Evolutionary conservation across 1,140 invertebrate species (phyloP), one percentile per base, ranked within the genome.

Genomic region (Procambarus virginalis): DNA sequence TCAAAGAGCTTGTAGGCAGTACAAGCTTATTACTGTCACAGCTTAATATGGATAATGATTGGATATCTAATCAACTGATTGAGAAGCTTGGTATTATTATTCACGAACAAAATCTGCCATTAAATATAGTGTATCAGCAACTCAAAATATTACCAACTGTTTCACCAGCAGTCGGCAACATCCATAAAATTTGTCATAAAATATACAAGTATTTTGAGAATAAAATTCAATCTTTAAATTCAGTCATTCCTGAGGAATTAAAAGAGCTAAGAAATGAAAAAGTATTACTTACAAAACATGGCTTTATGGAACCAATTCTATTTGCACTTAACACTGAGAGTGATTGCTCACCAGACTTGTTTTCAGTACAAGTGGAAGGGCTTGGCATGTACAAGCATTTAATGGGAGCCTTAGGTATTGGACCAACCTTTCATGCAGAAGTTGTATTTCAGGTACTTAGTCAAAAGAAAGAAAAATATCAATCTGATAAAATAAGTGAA

Each of bases 301-400:
- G 86, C 17, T 83, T 89, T 60, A 22, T n/a, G n/a, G 70, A 70
- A 3, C 79, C 86, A 68, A 55, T n/a, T 2, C 22, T 20, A 10
- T 89, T 89, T 89, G 78, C 64, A 17, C 2, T 77, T 1, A n/a
- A 6, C 6, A 64, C 14, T 2, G 34, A 73, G 51, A 60, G 8
- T 75, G 45, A 89, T 45, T 89, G 86, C 73, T n/a, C 86, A 8
- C 86, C 86, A 10, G 86, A 89, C 55, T 76, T 89, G 58, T 89
- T 89, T 46, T 83, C 68, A 22, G 86, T 55, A 8, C 55, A 17
- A 10, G 82, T 22, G 10, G 86, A 89, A 45, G 80, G 78, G 12
- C 80, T 89, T 9, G 45, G 70, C n/a, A 45, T 34, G 48, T 89
- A 89, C 48, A 9, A 34, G 49, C 14, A 51, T 45, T 45, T 89